Conservation (phyloP, 2,113 vertebrate genomes). For the Carassius carassius region DNA sequence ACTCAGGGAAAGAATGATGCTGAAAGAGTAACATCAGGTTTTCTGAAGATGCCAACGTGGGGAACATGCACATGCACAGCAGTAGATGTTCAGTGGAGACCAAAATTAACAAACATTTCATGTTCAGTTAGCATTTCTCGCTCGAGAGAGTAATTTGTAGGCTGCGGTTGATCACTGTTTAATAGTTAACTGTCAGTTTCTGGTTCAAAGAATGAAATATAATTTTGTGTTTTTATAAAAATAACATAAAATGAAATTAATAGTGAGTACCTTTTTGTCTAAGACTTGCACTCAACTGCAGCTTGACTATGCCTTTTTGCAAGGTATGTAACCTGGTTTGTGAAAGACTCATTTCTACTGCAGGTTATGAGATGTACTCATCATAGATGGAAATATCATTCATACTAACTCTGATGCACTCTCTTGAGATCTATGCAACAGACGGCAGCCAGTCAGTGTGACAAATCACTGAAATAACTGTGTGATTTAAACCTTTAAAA, state of each 20-base stretch:
- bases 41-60: neutral
- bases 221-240: too few relatives aligned
- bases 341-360: neutral
- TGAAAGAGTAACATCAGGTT: conserved; percentile 17
- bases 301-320: neutral
- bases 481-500: conserved; percentile 44
- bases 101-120: neutral
- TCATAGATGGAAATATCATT: conserved; percentile 50
- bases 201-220: neutral
- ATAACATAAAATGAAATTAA: neutral
- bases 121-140: neutral
- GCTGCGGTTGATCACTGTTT: neutral
- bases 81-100: neutral
- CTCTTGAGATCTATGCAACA: conserved; percentile 50
- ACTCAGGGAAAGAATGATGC: neutral
- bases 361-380: conserved; percentile 39
- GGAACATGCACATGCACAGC: neutral
- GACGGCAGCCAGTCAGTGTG: conserved; percentile 62
- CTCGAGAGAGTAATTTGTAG: neutral
- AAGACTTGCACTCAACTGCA: neutral
- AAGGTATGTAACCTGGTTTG: neutral
- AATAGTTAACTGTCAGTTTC: neutral
- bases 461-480: conserved; percentile 55
- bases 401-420: conserved; percentile 39
- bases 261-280: neutral